Evolutionary conservation across 64 coral and sea anemone genomes (phyloP).

Genomic region (Platygyra sinensis): DNA sequence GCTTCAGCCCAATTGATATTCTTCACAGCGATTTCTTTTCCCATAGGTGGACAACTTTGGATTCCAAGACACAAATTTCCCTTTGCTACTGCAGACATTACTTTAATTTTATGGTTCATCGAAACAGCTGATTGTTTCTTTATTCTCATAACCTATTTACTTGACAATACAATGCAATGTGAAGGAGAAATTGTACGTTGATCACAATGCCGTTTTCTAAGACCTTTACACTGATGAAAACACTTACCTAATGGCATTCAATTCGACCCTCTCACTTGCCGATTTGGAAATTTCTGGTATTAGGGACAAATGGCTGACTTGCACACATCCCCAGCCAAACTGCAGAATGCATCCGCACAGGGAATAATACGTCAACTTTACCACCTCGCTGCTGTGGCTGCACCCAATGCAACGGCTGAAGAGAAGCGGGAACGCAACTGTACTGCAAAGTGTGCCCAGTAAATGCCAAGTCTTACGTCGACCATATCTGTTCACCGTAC

Average conservation of each 20-base stretch:
- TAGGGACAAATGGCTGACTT: conserved; percentile 78
- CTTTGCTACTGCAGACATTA: not conserved
- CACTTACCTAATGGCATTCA: conserved; percentile 80
- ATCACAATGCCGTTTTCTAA: not conserved
- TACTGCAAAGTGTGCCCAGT: conserved; percentile 66
- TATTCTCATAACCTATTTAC: not conserved
- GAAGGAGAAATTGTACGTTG: not conserved
- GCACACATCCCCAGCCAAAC: conserved; percentile 88
- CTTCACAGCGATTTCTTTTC: too few species aligned
- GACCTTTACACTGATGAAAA: not conserved
- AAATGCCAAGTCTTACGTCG: conserved; percentile 84
- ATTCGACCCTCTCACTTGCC: conserved; percentile 70
- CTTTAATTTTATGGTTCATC: too few species aligned
- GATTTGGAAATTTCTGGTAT: conserved; percentile 84
- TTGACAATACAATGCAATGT: not conserved
- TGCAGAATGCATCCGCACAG: conserved; percentile 70
- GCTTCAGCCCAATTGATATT: too few species aligned
- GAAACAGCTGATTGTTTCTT: too few species aligned
- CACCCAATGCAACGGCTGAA: conserved; percentile 71
- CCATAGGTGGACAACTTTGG: too few species aligned
- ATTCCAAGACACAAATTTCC: too few species aligned
- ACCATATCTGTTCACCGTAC: conserved; percentile 77
- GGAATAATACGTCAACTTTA: conserved; percentile 70
- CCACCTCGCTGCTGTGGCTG: conserved; percentile 28
- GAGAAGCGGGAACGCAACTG: conserved; percentile 65